These are phyloP conservation scores for Rhinichthys klamathensis DNA, from an alignment of 2,113 vertebrate species.

Conservation along the genomic window DNA sequence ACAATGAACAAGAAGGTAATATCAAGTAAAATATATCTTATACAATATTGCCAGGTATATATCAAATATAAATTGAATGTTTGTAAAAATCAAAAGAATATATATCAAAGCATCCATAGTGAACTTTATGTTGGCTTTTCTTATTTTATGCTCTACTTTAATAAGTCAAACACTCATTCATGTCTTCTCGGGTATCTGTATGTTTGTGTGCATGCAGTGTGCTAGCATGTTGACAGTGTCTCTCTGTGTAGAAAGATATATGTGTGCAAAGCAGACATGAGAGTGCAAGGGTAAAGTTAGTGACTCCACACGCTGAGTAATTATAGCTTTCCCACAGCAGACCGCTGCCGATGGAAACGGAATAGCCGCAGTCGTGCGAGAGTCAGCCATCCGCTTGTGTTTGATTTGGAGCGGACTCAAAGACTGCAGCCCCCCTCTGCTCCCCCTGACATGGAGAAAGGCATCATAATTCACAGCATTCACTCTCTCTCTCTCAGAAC, in stretches of 20 bases:
- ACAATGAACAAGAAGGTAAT: too few relatives aligned
- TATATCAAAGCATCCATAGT: not conserved
- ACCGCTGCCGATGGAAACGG: slow-evolving; percentile 51
- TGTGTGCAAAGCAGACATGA: slow-evolving; percentile 5
- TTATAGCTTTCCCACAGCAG: slow-evolving; percentile 31
- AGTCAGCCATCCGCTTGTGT: slow-evolving; percentile 46
- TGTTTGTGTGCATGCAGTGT: not conserved
- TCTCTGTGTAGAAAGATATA: not conserved
- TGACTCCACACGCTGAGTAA: slow-evolving; percentile 8
- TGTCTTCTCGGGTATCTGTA: not conserved
- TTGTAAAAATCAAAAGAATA: too few relatives aligned
- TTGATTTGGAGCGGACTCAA: slow-evolving; percentile 55
- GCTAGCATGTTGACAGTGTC: not conserved
- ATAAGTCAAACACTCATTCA: not conserved
- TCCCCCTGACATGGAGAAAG: slow-evolving; percentile 29
- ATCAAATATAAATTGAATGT: too few relatives aligned
- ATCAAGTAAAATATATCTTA: too few relatives aligned
- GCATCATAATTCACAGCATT: slow-evolving; percentile 40
- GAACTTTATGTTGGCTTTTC: not conserved
- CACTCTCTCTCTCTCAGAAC: not conserved
- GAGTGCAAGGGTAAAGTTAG: slow-evolving; percentile 34
- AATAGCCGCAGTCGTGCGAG: slow-evolving; percentile 42
- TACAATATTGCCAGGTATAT: too few relatives aligned
- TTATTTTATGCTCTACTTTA: not conserved
- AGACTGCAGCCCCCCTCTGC: slow-evolving; percentile 33